Conservation (phyloP, 2,113 vertebrate genomes). For the Lichenostomus cassidix region DNA sequence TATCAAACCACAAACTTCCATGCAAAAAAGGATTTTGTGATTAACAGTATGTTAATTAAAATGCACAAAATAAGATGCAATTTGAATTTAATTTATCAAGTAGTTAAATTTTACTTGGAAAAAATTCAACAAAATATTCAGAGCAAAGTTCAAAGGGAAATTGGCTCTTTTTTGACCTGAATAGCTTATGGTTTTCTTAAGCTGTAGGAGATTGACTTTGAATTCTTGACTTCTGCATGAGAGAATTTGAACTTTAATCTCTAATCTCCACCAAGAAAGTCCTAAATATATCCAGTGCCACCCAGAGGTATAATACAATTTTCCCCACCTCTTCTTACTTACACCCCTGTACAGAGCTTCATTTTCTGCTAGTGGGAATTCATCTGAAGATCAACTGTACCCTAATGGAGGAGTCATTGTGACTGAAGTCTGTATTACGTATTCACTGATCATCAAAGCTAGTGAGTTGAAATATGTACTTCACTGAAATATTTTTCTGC, state of each 20-base stretch:
- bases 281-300: background rate
- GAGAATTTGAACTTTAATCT: background rate
- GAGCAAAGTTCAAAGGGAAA: background rate
- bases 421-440: background rate
- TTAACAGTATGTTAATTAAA: background rate
- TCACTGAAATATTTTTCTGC: slow-evolving; percentile 14
- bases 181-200: background rate
- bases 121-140: background rate
- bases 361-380: background rate
- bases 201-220: background rate
- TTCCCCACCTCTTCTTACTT: background rate
- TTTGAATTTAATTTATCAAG: background rate
- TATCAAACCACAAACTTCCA: background rate
- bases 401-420: background rate
- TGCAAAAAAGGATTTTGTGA: accelerated
- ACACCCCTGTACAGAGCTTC: background rate
- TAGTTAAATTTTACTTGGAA: background rate
- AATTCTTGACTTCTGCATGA: background rate
- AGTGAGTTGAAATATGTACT: background rate
- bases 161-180: background rate
- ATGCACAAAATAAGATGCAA: background rate
- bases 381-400: background rate
- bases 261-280: background rate
- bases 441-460: background rate
- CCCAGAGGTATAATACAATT: background rate